Conservation (phyloP, 2,113 vertebrate genomes). For the Apteryx owenii region DNA sequence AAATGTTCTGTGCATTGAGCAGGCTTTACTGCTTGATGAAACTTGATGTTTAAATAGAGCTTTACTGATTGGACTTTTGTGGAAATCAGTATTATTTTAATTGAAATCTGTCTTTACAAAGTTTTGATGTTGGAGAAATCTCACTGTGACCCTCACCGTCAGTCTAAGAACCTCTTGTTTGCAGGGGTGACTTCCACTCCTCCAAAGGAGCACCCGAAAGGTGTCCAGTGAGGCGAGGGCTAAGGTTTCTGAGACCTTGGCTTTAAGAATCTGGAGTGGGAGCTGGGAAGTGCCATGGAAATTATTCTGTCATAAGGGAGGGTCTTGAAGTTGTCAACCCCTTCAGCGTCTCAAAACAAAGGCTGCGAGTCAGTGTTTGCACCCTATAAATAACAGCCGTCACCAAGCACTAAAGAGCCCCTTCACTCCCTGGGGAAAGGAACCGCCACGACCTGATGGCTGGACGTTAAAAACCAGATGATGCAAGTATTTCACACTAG, state of each 20-base stretch:
- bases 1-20: background rate
- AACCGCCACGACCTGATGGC: background rate
- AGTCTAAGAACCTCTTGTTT: background rate
- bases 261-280: background rate
- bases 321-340: background rate
- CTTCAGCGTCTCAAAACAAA: background rate
- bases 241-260: background rate
- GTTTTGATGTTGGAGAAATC: background rate
- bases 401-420: accelerated
- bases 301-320: background rate
- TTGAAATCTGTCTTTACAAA: background rate
- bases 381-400: background rate
- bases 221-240: background rate
- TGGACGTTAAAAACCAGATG: background rate
- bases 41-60: background rate
- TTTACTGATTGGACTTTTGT: background rate
- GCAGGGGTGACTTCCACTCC: background rate
- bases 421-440: background rate
- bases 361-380: background rate
- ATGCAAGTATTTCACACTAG: background rate
- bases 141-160: background rate
- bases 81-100: background rate
- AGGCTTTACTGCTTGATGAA: background rate
- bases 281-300: background rate
- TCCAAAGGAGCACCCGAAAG: background rate